Conservation (phyloP, 2,113 vertebrate species). For the Ptilonorhynchus violaceus region DNA sequence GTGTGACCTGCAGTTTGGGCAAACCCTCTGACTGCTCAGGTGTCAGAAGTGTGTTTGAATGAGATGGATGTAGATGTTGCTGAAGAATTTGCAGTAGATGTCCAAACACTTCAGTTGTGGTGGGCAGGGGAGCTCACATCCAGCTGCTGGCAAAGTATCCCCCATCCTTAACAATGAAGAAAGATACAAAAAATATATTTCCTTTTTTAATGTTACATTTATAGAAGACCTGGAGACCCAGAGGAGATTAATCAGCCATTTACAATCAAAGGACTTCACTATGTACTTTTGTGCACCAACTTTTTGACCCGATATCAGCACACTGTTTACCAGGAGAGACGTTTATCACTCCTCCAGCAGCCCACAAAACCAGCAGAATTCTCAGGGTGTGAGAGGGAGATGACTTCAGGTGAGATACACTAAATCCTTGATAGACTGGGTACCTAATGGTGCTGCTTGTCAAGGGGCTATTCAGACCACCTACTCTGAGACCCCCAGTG, state of each 20-base stretch:
- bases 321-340: background rate
- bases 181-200: background rate
- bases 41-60: background rate
- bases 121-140: background rate
- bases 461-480: background rate
- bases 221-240: background rate
- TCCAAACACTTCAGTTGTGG: background rate
- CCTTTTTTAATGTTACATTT: background rate
- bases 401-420: background rate
- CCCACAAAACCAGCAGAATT: background rate
- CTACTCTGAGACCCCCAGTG: slow-evolving; percentile 8
- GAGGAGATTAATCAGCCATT: background rate
- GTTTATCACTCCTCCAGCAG: background rate
- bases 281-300: background rate
- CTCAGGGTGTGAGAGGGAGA: background rate
- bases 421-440: background rate
- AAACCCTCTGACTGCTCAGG: background rate
- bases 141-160: background rate
- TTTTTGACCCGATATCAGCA: background rate
- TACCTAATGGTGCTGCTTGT: background rate
- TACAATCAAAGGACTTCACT: background rate
- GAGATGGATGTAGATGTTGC: background rate
- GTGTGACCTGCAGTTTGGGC: background rate
- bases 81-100: background rate
- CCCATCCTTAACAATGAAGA: background rate